These are phyloP conservation scores for Tragulus kanchil DNA, from an alignment of 2,113 vertebrate genomes.

Conservation along the genomic window DNA sequence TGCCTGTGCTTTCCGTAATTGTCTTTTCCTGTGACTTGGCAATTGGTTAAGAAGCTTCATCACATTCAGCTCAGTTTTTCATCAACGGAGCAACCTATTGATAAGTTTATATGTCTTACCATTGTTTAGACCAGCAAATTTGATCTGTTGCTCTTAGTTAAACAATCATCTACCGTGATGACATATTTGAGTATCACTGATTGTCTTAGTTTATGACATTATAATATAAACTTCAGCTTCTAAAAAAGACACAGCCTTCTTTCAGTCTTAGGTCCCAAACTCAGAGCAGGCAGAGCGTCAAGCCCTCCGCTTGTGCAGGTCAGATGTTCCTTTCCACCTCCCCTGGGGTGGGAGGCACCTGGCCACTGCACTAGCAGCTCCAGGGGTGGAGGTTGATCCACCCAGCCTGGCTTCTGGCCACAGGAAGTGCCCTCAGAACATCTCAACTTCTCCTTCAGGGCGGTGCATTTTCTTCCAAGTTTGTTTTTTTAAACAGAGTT, in stretches of 20 bases:
- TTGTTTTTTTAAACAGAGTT: neutral
- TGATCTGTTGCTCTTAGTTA: neutral
- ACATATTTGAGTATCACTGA: neutral
- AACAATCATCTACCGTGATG: neutral
- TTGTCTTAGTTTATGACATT: neutral
- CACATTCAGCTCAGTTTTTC: neutral
- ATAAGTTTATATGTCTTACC: neutral
- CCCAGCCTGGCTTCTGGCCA: neutral
- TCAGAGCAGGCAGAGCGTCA: neutral
- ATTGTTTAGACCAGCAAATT: neutral
- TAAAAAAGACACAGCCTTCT: neutral
- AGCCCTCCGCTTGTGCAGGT: neutral
- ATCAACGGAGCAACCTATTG: neutral
- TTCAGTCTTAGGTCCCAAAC: neutral
- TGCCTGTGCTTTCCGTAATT: neutral
- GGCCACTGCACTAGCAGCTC: neutral
- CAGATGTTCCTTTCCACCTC: neutral
- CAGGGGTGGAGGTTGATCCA: fast-evolving
- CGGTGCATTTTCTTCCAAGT: neutral
- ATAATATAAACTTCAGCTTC: neutral
- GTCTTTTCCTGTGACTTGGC: neutral
- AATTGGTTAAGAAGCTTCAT: neutral
- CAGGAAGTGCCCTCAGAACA: fast-evolving
- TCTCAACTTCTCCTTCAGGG: neutral
- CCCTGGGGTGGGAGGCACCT: neutral